Evolutionary conservation across 2,113 vertebrate genomes (phyloP).

Genomic region (Saguinus imperator): DNA sequence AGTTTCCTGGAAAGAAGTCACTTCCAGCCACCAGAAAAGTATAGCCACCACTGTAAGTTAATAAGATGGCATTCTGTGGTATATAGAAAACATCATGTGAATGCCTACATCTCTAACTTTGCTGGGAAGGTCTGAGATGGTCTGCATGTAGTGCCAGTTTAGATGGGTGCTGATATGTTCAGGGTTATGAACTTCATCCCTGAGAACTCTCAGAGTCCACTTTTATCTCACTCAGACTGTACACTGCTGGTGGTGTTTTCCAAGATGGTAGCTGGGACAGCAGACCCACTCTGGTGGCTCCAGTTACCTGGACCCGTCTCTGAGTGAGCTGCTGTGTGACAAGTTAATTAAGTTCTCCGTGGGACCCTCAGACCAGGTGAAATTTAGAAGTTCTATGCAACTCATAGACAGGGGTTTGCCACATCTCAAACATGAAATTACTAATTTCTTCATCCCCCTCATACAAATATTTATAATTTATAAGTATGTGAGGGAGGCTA

Average conservation of each 20-base stretch:
- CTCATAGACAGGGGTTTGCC: accelerated
- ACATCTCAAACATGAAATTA: neutral
- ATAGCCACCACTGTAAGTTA: neutral
- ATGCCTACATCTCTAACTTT: neutral
- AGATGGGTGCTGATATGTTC: no score
- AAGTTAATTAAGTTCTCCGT: neutral
- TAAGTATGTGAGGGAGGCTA: neutral
- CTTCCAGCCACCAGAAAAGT: neutral
- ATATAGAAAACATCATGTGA: neutral
- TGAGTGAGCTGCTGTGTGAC: neutral
- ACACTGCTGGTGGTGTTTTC: neutral
- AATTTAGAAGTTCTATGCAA: neutral
- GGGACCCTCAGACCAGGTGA: neutral
- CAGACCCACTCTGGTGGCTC: neutral
- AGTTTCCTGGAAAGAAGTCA: neutral
- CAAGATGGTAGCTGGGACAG: neutral
- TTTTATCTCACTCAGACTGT: neutral
- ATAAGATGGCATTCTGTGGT: neutral
- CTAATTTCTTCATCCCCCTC: neutral
- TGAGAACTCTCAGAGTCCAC: neutral
- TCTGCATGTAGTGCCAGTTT: neutral
- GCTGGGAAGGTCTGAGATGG: neutral
- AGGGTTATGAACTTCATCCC: neutral
- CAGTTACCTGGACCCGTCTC: neutral
- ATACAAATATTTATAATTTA: neutral